phyloP scores from a whole-genome alignment of 2,888 invertebrate species.

The Junonia oenone region DNA sequence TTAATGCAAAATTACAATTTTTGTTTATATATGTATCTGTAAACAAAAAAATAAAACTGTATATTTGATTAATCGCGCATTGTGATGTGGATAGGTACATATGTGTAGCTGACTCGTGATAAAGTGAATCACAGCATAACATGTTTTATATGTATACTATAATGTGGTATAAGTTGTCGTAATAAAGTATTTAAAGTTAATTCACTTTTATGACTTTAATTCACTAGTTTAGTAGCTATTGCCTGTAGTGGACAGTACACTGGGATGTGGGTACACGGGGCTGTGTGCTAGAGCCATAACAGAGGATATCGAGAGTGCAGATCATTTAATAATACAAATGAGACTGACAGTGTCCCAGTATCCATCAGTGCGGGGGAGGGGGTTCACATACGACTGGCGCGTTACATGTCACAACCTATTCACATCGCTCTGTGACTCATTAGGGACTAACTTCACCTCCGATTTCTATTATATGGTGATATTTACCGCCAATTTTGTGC shows the following conservation, averaged over 20 bases:
- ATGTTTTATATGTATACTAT: constrained; percentile 79
- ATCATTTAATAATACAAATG: background rate
- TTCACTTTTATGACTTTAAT: constrained; percentile 70
- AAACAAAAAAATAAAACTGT: constrained; percentile 51
- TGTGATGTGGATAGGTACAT: constrained; percentile 75
- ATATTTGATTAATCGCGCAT: constrained; percentile 61
- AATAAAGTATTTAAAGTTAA: constrained; percentile 80
- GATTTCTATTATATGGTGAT: constrained; percentile 39
- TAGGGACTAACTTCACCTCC: constrained; percentile 30
- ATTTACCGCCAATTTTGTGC: constrained; percentile 44
- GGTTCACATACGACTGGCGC: background rate
- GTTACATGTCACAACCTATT: constrained; percentile 46
- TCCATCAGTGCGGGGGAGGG: background rate
- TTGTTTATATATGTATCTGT: constrained; percentile 60
- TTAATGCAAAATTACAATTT: constrained; percentile 66
- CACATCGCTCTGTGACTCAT: constrained; percentile 56
- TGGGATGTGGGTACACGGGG: background rate
- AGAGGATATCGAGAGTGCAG: background rate
- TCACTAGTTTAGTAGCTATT: constrained; percentile 42
- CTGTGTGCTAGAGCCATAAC: background rate
- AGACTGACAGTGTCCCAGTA: constrained; percentile 2
- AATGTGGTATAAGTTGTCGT: constrained; percentile 78
- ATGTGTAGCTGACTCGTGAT: constrained; percentile 70
- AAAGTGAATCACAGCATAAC: constrained; percentile 75
- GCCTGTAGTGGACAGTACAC: constrained; percentile 36